Evolutionary conservation across 2,888 invertebrate genomes (phyloP), one percentile per base, ranked within the genome.

Genomic region (Agonum fuliginosum): DNA sequence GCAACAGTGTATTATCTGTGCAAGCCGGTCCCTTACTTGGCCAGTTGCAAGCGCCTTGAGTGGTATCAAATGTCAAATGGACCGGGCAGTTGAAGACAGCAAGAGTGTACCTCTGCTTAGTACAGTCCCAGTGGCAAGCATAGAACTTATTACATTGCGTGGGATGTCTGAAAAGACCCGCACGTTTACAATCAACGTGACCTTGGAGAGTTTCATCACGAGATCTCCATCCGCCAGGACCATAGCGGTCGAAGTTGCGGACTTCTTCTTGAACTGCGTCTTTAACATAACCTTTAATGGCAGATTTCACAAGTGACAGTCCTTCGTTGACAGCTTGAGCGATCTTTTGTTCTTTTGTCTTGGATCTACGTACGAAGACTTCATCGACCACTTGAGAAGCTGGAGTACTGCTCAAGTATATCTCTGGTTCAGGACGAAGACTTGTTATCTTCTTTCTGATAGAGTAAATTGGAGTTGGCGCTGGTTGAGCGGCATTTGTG

Each of bases 131-230:
- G 85, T 93, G 90, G 84, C 94, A 95, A 30, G 93, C 91, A 84
- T 94, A 95, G 88, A 95, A 95, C 84, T 94, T 94, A 84, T 94
- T 94, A 83, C 94, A 95, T 82, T 92, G 91, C 80, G 91, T 92
- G 0, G 94, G 95, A 84, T 95, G 94, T 88, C 89, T 89, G 89
- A 88, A 92, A 79, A 89, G 86, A 81, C 91, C 91, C 34, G 90
- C 90, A 83, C 91, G 86, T 84, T 91, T 88, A 82, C 91, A 91
- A 81, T 91, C 91, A 4, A 90, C 87, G 0, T 89, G 88, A n/a
- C 90, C 90, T 84, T 90, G 90, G 8, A 92, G 85, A 1, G 89
- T 90, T 82, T 91, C 91, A 62, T 90, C 89, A 79, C 89, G 86
- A 80, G 89, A 88, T 80, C 91, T 88, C 85, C 88, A 88, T 20